Evolutionary conservation across 2,888 invertebrate species (phyloP).

Genomic region (Lepidonotus clava): DNA sequence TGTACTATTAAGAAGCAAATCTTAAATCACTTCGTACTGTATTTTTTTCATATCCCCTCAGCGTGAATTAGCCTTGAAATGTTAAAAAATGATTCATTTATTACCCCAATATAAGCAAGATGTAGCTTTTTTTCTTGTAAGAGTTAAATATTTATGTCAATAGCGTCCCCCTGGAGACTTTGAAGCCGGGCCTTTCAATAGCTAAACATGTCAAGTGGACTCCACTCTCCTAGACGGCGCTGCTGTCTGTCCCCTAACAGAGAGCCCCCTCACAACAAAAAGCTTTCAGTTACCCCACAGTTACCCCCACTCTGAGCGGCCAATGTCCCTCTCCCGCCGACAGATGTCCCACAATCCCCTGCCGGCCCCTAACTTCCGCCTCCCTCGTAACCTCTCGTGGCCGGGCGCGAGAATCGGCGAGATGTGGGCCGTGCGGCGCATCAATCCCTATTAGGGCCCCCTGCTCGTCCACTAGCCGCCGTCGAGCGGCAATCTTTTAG

Average conservation of each 20-base stretch:
- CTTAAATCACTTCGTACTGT: no score
- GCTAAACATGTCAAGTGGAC: slow-evolving; percentile 33
- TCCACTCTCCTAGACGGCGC: background rate
- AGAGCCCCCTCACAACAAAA: slow-evolving; percentile 25
- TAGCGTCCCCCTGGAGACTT: background rate
- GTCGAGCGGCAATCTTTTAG: slow-evolving; percentile 29
- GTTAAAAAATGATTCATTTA: no score
- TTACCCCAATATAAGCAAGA: no score
- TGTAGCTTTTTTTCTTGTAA: no score
- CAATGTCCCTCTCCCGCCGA: slow-evolving; percentile 8
- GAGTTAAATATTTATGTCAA: slow-evolving; percentile 17
- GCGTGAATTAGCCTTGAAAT: no score
- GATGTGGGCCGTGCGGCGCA: background rate
- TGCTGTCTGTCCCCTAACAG: background rate
- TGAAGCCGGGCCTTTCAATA: slow-evolving; percentile 11
- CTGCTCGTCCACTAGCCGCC: background rate
- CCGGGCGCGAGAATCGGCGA: slow-evolving; percentile 18
- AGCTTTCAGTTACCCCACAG: slow-evolving; percentile 37
- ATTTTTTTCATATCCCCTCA: no score
- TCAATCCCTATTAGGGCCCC: slow-evolving; percentile 24
- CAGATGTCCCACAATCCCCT: slow-evolving; percentile 43
- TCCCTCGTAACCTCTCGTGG: slow-evolving; percentile 36
- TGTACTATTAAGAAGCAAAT: no score
- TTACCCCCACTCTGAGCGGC: slow-evolving; percentile 15
- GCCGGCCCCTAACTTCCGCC: slow-evolving; percentile 21